Evolutionary conservation across 2,888 invertebrate species (phyloP).

Genomic region (Diplazon laetatorius): DNA sequence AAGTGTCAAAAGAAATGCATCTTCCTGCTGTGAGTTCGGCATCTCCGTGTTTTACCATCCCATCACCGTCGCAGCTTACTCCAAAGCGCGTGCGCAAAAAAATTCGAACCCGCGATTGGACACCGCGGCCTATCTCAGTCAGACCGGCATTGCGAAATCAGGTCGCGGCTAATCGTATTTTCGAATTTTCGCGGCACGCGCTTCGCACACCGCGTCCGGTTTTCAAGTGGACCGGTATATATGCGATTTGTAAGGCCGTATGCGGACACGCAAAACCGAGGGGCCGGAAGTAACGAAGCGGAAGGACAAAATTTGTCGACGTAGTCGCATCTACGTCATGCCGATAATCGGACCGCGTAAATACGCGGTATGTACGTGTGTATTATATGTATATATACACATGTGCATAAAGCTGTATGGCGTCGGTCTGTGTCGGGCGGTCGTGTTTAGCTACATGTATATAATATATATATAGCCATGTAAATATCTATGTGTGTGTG

Average conservation of each 20-base stretch:
- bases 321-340: constrained; percentile 73
- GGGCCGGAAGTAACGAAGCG: constrained; percentile 65
- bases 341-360: constrained; percentile 75
- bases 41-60: no score
- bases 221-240: constrained; percentile 23
- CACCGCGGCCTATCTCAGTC: background rate
- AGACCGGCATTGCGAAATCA: constrained; percentile 1
- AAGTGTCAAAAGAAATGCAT: no score
- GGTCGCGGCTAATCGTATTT: constrained; percentile 4
- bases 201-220: background rate
- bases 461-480: constrained; percentile 33
- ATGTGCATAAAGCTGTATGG: background rate
- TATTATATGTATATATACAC: background rate
- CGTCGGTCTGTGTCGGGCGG: constrained; percentile 8
- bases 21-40: no score
- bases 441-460: background rate
- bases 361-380: constrained; percentile 63
- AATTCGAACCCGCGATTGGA: no score
- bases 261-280: constrained; percentile 18
- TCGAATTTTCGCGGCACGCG: background rate
- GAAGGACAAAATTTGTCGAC: constrained; percentile 74
- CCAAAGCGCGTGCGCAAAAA: no score
- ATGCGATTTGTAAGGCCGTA: no score
- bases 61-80: no score
- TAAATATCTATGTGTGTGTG: constrained; percentile 45